Percentiles rank a stretch among this genome's conserved stretches.
Conservation (phyloP, 2,888 invertebrate species). For the Netelia melanura region DNA sequence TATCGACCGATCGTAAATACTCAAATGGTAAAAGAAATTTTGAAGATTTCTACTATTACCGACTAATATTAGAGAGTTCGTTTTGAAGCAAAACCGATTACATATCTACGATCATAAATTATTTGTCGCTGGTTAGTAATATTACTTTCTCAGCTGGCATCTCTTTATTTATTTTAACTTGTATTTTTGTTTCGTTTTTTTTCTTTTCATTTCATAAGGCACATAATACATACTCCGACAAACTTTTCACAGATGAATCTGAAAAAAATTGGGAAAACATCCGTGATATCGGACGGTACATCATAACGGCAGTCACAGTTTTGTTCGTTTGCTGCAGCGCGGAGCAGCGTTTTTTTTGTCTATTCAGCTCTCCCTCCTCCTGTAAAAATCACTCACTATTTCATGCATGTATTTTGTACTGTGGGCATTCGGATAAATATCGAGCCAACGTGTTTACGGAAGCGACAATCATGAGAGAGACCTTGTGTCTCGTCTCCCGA, state of each 20-base stretch:
- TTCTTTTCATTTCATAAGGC: conserved; percentile 50
- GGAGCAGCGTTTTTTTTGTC: conserved; percentile 34
- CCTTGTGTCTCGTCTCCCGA: neutral
- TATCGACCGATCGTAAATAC: neutral
- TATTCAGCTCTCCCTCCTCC: conserved; percentile 21
- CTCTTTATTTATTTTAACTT: conserved; percentile 41
- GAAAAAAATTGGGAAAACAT: conserved; percentile 42
- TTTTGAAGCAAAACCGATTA: too few species aligned
- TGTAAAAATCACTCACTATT: conserved; percentile 53
- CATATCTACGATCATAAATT: neutral
- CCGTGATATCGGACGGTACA: conserved; percentile 42
- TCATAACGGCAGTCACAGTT: conserved; percentile 50
- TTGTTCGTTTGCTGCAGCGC: conserved; percentile 32
- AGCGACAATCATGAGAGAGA: conserved; percentile 17
- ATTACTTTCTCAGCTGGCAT: conserved; percentile 34
- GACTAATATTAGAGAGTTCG: neutral
- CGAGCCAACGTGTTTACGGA: conserved; percentile 35
- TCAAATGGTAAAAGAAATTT: neutral
- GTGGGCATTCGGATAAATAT: neutral
- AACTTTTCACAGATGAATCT: conserved; percentile 54
- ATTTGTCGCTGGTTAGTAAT: neutral
- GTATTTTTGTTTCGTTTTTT: conserved; percentile 1
- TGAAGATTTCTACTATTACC: neutral
- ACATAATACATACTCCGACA: conserved; percentile 56
- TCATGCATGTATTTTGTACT: conserved; percentile 33